phyloP scores from a whole-genome alignment of 1,140 invertebrate species.

The Venturia canescens region DNA sequence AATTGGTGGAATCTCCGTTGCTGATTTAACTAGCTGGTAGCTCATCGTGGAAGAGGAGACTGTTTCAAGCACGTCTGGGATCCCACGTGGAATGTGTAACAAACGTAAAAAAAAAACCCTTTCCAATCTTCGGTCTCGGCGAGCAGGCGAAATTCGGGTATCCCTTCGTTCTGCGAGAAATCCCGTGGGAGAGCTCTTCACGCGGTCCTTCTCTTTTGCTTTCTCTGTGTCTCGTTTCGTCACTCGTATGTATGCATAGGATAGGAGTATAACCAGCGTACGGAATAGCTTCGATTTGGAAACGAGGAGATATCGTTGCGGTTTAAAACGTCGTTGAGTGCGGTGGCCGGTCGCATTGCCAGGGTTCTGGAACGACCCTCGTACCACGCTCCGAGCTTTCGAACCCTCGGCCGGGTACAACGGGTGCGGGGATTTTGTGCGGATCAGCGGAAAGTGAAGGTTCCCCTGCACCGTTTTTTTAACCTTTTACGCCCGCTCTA shows the following conservation, averaged over 20 bases:
- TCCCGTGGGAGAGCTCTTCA: conserved; percentile 62
- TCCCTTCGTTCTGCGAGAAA: conserved; percentile 63
- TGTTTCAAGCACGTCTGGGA: background rate
- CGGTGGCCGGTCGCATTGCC: conserved; percentile 60
- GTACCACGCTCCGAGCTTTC: conserved; percentile 18
- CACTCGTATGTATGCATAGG: conserved; percentile 20
- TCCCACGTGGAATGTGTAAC: conserved; percentile 16
- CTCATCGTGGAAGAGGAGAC: background rate
- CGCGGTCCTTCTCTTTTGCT: background rate
- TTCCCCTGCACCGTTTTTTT: conserved; percentile 49
- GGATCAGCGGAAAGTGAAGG: conserved; percentile 69
- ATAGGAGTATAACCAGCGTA: conserved; percentile 38
- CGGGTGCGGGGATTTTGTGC: conserved; percentile 60
- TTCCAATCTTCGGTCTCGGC: conserved; percentile 67
- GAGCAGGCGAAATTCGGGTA: conserved; percentile 46
- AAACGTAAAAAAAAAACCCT: conserved; percentile 51
- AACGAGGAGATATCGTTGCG: conserved; percentile 74
- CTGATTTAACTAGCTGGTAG: background rate
- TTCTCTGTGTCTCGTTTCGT: background rate
- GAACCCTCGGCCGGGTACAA: conserved; percentile 45
- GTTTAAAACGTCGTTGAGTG: conserved; percentile 73
- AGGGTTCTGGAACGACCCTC: conserved; percentile 59
- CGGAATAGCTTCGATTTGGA: conserved; percentile 63
- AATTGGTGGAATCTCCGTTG: background rate
- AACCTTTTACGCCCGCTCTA: conserved; percentile 21